These are phyloP conservation scores for Hybognathus amarus DNA, from an alignment of 2,797 vertebrate species.

Conservation along the genomic window DNA sequence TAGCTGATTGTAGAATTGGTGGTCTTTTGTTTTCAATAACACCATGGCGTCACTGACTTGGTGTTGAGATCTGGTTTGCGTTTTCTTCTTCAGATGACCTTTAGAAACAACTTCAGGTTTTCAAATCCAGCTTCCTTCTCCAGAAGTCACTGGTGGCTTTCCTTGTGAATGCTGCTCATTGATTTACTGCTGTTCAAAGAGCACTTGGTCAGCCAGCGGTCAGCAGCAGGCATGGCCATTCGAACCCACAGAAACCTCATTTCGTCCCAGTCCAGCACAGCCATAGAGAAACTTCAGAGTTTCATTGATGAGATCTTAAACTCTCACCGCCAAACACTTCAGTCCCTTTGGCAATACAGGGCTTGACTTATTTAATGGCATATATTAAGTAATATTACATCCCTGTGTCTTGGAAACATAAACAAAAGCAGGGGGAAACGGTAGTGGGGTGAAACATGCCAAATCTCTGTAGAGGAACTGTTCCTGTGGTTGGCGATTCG, in stretches of 20 bases:
- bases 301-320: slow-evolving; percentile 55
- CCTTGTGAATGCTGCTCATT: slow-evolving; percentile 53
- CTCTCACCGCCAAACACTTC: slow-evolving; percentile 30
- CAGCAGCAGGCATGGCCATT: slow-evolving; percentile 25
- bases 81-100: slow-evolving; percentile 19
- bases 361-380: slow-evolving; percentile 52
- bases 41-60: slow-evolving; percentile 4
- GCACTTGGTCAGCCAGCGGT: slow-evolving; percentile 46
- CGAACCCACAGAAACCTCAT: slow-evolving; percentile 31
- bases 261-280: slow-evolving; percentile 22
- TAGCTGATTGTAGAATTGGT: slow-evolving; percentile 9
- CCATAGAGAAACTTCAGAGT: slow-evolving; percentile 47
- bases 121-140: slow-evolving; percentile 35
- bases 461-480: slow-evolving; percentile 56
- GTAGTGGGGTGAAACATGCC: slow-evolving; percentile 47
- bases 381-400: slow-evolving; percentile 55
- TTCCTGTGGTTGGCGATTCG: slow-evolving; percentile 59
- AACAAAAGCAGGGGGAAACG: slow-evolving; percentile 52
- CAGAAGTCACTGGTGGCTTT: slow-evolving; percentile 34
- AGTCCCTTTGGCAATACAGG: slow-evolving; percentile 34
- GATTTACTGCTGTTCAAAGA: slow-evolving; percentile 55
- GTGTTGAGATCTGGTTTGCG: slow-evolving; percentile 14
- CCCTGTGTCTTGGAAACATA: slow-evolving; percentile 61
- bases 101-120: slow-evolving; percentile 35
- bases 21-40: slow-evolving; percentile 1